Base-by-base conservation (phyloP, 1,140 invertebrate genomes). In the Coptotermes formosanus region DNA sequence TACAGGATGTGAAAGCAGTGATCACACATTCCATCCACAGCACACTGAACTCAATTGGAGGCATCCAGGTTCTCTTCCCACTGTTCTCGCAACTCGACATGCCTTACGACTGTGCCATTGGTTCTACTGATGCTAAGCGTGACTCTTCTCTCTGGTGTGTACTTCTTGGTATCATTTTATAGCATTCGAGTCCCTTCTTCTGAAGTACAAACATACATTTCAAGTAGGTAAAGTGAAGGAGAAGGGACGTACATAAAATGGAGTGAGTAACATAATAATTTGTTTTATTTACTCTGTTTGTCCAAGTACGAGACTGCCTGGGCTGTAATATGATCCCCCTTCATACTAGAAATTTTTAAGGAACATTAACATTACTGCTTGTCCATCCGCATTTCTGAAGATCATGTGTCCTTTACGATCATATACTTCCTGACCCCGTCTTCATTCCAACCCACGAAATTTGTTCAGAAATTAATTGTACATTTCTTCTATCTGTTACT, bases 1-100 rank as follows among this genome's bases (percentile, higher is more conserved):
- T 84, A 23, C 91, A 99, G 97, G 98, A 99, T 90, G 98, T 99
- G 87, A 99, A 99, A 94, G 98, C 99, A 88, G 97, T 99, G 87
- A 97, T 99, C 89, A 99, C 98, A 86, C 97, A 99, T 93, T 99
- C 98, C 88, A 99, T 99, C 91, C 98, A 99, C 92, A 98, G 97
- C 92, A 99, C 98, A 12, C 93, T 99, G 88, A 99, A 99, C 92
- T 99, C 98, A 59, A 97, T 99, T 89, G 99, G 99, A 86, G 99
- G 99, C 85, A 98, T 99, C 89, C 98, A 99, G 94, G 98, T 99
- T 89, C 92, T 99, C 87, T 99, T 99, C 92, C 99, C 99, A 86
- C 93, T 99, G 87, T 99, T 99, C 93, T 97, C 98, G 69, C 98
- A 99, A 92, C 93, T 99, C 89, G 98, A 99, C 92, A 94, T 98